These are phyloP conservation scores for Orthonychiurus folsomi DNA, from an alignment of 2,888 invertebrate genomes.

Conservation along the genomic window DNA sequence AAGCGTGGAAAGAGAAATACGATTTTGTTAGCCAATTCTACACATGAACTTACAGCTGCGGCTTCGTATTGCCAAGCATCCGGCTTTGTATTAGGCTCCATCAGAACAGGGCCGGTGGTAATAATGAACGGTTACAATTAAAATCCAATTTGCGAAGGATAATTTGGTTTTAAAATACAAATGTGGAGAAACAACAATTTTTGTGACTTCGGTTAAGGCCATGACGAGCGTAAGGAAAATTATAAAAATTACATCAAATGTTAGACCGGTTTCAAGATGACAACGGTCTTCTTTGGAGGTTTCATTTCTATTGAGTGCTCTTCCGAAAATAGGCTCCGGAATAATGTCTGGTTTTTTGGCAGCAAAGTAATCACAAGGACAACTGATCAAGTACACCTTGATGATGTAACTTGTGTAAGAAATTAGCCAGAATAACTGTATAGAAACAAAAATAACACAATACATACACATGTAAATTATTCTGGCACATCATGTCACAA, in stretches of 20 bases:
- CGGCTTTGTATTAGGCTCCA: conserved; percentile 7
- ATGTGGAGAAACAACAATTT: conserved; percentile 28
- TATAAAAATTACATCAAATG: conserved; percentile 7
- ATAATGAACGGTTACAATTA: conserved; percentile 25
- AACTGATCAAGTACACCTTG: conserved; percentile 30
- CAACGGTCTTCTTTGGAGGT: conserved; percentile 1
- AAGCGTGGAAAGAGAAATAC: background rate
- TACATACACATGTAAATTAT: background rate
- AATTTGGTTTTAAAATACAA: conserved; percentile 27
- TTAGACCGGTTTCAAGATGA: conserved; percentile 8
- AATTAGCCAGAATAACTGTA: conserved; percentile 33
- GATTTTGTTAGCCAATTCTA: background rate
- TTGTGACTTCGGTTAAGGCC: conserved; percentile 26
- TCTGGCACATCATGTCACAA: background rate
- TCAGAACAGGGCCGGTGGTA: conserved; percentile 24
- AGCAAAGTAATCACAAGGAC: conserved; percentile 24
- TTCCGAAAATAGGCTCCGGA: too few species aligned
- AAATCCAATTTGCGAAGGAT: conserved; percentile 29
- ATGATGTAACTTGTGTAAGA: conserved; percentile 33
- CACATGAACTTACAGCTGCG: conserved; percentile 6
- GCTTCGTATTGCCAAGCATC: conserved; percentile 19
- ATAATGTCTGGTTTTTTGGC: background rate
- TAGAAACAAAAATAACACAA: conserved; percentile 3
- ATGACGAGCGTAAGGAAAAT: conserved; percentile 25
- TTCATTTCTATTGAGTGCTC: background rate